Percentiles rank a stretch among this genome's conserved stretches.
Evolutionary conservation across 2,797 vertebrate genomes (phyloP).

Genomic region (Mastacembelus armatus): DNA sequence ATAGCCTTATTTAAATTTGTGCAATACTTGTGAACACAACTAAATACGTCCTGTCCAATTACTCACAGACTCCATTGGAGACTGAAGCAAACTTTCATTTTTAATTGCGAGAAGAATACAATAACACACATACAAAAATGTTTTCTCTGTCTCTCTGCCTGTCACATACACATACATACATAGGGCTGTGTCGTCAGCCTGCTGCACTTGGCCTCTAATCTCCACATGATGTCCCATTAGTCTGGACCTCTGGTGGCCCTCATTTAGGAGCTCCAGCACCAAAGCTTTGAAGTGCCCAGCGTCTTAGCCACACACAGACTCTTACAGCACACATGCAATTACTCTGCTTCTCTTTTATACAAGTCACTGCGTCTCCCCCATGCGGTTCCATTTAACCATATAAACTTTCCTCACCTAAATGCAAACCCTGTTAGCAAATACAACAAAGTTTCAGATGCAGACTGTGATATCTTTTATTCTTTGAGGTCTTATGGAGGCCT

Average conservation of each 20-base stretch:
- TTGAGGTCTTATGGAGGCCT: constrained; percentile 1
- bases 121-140: constrained; percentile 23
- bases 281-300: constrained; percentile 84
- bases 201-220: constrained; percentile 82
- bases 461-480: constrained; percentile 17
- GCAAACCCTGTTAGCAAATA: constrained; percentile 49
- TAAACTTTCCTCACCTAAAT: constrained; percentile 67
- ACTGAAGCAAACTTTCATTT: constrained; percentile 68
- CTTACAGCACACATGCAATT: constrained; percentile 73
- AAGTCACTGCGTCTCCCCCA: constrained; percentile 62
- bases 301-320: constrained; percentile 55
- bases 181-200: constrained; percentile 61
- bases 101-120: constrained; percentile 56
- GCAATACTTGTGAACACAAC: not conserved
- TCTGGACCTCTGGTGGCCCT: constrained; percentile 84
- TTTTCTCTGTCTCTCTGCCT: constrained; percentile 18
- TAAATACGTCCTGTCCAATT: constrained; percentile 44
- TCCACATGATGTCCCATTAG: constrained; percentile 88
- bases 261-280: constrained; percentile 85
- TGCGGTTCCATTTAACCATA: constrained; percentile 71
- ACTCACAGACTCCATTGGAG: constrained; percentile 33
- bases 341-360: constrained; percentile 62
- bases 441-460: constrained; percentile 37
- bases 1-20: not conserved
- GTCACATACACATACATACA: constrained; percentile 50